Evolutionary conservation across 1,140 invertebrate species (phyloP), one percentile per base, ranked within the genome.

Genomic region (Drosophila grimshawi): DNA sequence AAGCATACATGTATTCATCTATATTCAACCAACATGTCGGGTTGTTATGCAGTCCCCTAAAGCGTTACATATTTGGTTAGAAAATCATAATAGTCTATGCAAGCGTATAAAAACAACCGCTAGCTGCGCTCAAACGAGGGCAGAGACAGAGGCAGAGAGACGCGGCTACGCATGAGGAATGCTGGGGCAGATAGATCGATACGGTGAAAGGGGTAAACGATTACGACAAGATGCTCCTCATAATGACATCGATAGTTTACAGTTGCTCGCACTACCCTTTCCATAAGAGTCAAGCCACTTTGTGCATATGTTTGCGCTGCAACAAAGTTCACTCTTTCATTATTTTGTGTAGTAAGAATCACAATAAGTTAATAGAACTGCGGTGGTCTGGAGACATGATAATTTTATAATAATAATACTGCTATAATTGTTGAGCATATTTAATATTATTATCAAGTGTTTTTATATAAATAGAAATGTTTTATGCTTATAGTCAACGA

Each of bases 61-160:
- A 19, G 19, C 19, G 19, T 19, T 19, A 19, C 19, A 19, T 39
- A 7, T 8, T 41, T 10, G 10, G 10, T 43, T 2, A n/a, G 39
- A 43, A 43, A 43, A n/a, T n/a, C n/a, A 43, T 4, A 3, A 43
- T 43, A 43, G 2, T 3, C 39, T 43, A 0, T n/a, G 10, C 33
- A 4, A 43, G 39, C 10, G 39, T 43, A 56, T 27, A 57, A 32
- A 57, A 43, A 52, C 10, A 70, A 81, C 83, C 76, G 83, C 80
- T 88, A 88, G 33, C 37, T 49, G 56, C 27, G 37, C 61, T 46
- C 11, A 19, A 48, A 66, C 8, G 59, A 41, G 33, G 51, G n/a
- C 51, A 62, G 43, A 46, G 10, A 35, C 29, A 49, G 51, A 62
- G 59, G 48, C 19, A 61, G 45, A 19, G 19, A 57, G 45, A 71